A percentile compares a stretch with the other conserved stretches of the same genome.
Evolutionary conservation across 2,888 invertebrate genomes (phyloP).

Genomic region (Drosophila maculinotata): DNA sequence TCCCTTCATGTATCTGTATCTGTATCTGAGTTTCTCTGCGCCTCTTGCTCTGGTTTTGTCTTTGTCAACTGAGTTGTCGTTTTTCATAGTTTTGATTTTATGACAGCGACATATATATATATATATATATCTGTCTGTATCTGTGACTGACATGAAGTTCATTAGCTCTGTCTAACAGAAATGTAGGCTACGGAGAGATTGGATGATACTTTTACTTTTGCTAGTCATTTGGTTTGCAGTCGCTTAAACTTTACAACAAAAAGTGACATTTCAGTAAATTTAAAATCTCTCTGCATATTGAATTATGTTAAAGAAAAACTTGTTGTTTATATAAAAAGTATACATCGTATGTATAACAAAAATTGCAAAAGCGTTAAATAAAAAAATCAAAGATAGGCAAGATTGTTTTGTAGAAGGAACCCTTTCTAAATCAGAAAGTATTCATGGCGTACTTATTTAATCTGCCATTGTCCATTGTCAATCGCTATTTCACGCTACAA

Average conservation of each 20-base stretch:
- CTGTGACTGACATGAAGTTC: constrained; percentile 60
- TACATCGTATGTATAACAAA: no score
- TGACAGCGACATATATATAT: constrained; percentile 71
- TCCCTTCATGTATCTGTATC: constrained; percentile 34
- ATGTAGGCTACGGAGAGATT: constrained; percentile 1
- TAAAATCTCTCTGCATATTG: no score
- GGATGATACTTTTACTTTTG: constrained; percentile 18
- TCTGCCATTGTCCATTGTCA: no score
- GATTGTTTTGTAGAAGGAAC: no score
- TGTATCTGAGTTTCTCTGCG: constrained; percentile 9
- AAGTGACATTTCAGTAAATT: constrained; percentile 36
- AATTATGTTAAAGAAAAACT: no score
- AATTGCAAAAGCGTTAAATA: no score
- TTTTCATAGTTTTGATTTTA: constrained; percentile 78
- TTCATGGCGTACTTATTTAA: no score
- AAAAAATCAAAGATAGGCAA: no score
- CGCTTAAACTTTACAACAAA: constrained; percentile 63
- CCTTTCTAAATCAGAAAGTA: no score
- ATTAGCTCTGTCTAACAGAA: constrained; percentile 53
- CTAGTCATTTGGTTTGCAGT: constrained; percentile 50
- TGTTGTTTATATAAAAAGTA: no score
- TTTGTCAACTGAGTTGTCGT: constrained; percentile 48
- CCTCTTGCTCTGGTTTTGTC: constrained; percentile 15
- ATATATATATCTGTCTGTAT: constrained; percentile 29
- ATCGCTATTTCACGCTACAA: no score